Base-by-base conservation (phyloP, 2,888 invertebrate genomes). In the Augochlorella aurata region DNA sequence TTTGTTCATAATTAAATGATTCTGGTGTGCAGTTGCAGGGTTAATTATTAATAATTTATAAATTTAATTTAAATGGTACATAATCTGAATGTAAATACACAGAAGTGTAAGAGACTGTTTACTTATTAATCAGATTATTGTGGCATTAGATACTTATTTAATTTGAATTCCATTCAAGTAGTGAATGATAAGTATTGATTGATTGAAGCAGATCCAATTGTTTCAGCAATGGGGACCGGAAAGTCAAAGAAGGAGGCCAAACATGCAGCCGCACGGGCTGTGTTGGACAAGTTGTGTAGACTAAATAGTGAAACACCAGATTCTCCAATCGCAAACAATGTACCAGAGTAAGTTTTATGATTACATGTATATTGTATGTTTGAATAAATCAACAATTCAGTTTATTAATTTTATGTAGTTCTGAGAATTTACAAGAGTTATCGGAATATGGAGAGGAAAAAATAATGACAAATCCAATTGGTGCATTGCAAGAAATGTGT, bases 181-280 rank as follows among this genome's bases (percentile, higher is more conserved):
- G 24, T 65, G 67, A 69, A 44, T 75, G 73, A 87, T 90, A 91
- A 92, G 88, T 85, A 83, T 86, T 74, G 85, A 74, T 81, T 86
- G 81, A 92, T 92, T 92, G 88, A 91, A 90, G 90, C 86, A 92
- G 90, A 92, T 89, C 90, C 91, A 87, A 90, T 91, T 90, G 86
- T 93, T 94, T 91, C 94, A 94, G 98, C 98, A 71, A 97, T 97
- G 95, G 98, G 98, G 50, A 97, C 97, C 85, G 99, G 99, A 0
- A 96, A 98, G 75, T 99, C 98, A 18, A 99, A 99, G 94, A 99
- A 99, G 93, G 98, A 99, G 94, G 99, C 99, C 0, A 99, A 99
- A 91, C 99, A 99, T 94, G 97, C 98, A 14, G 99, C 99, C 29
- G 99, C 99, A 0, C 97, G 98, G 91, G 97, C 98, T 79, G 95